Conservation (phyloP, 2,113 vertebrate genomes). For the Ctenomys sociabilis region DNA sequence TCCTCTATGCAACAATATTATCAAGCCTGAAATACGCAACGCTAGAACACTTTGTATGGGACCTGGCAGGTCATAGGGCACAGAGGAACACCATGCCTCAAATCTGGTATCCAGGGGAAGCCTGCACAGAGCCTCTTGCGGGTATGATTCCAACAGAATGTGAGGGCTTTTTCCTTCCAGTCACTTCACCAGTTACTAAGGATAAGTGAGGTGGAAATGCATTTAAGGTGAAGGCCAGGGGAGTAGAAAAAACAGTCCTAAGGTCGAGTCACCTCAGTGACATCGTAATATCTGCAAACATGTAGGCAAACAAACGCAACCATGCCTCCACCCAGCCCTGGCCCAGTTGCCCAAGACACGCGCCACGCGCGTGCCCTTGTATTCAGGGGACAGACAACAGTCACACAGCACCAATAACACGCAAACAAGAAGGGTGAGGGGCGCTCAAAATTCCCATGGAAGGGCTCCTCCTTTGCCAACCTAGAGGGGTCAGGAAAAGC, state of each 20-base stretch:
- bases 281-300: background rate
- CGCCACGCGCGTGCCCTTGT: background rate
- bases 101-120: background rate
- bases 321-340: background rate
- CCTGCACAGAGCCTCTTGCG: background rate
- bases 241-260: conserved; percentile 66
- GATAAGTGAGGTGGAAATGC: conserved; percentile 85
- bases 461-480: conserved; percentile 74
- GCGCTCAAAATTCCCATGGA: background rate
- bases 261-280: conserved; percentile 37
- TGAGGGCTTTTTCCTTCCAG: conserved; percentile 76
- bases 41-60: background rate
- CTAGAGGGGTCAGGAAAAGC: conserved; percentile 85
- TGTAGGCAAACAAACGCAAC: background rate
- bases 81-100: background rate
- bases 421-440: conserved; percentile 14
- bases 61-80: background rate
- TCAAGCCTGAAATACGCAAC: background rate
- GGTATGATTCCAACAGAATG: background rate
- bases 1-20: background rate
- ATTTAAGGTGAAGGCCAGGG: background rate
- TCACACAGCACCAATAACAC: conserved; percentile 40
- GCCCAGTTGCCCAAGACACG: conserved; percentile 13
- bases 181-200: conserved; percentile 83
- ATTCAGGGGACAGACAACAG: conserved; percentile 31